Conservation (phyloP, 2,797 vertebrate species). For the Craterocephalus amniculus region DNA sequence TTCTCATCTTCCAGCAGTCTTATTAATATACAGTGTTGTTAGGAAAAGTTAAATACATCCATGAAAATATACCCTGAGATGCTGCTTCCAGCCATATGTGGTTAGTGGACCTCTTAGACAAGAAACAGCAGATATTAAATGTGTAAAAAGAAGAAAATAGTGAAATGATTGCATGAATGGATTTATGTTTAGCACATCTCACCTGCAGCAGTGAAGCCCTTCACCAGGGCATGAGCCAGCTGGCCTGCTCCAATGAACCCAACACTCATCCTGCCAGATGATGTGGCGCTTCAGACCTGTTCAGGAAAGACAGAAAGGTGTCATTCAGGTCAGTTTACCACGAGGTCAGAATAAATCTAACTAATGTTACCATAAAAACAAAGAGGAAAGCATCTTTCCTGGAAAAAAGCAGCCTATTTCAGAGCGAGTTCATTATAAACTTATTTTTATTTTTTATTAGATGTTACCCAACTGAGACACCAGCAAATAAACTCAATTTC, state of each 20-base stretch:
- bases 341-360: neutral
- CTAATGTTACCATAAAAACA: neutral
- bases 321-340: neutral
- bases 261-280: slow-evolving; percentile 85
- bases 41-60: no score
- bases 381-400: neutral
- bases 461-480: neutral
- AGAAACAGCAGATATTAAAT: neutral
- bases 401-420: neutral
- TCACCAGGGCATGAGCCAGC: slow-evolving; percentile 89
- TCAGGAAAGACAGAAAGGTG: neutral
- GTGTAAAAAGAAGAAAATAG: neutral
- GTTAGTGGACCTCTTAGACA: neutral
- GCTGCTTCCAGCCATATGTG: neutral
- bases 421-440: neutral
- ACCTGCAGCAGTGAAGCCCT: slow-evolving; percentile 92
- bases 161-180: neutral
- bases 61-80: neutral
- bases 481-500: no score
- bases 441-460: neutral
- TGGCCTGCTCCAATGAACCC: slow-evolving; percentile 94
- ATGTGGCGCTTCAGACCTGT: slow-evolving; percentile 51
- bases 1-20: no score
- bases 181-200: slow-evolving; percentile 10
- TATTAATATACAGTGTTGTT: no score